Percentiles rank a stretch among this genome's conserved stretches.
phyloP scores from a whole-genome alignment of 2,797 vertebrate genomes.

The Takifugu rubripes region DNA sequence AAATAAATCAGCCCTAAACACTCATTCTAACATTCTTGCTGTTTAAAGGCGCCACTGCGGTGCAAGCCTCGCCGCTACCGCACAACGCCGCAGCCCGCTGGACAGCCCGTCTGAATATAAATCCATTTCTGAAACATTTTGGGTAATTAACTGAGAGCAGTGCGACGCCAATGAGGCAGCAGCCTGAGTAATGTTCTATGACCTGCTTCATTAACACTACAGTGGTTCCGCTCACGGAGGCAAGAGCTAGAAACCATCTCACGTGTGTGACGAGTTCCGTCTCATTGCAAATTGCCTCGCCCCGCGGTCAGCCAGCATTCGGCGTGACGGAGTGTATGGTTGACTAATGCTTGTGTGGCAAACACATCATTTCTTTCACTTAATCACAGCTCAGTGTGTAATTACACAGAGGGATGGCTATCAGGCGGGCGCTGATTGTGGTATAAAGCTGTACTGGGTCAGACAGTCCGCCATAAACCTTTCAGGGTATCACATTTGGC shows the following conservation, averaged over 20 bases:
- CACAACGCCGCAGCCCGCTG: too few relatives aligned
- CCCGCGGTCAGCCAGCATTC: too few relatives aligned
- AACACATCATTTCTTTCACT: conserved; percentile 59
- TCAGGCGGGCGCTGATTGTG: conserved; percentile 33
- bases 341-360: conserved; percentile 50
- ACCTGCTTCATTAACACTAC: conserved; percentile 32
- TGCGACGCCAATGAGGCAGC: conserved; percentile 22
- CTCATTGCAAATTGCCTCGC: too few relatives aligned
- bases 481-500: conserved; percentile 41
- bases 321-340: conserved; percentile 11
- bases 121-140: too few relatives aligned
- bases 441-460: conserved; percentile 43
- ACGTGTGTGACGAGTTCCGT: too few relatives aligned
- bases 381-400: conserved; percentile 48
- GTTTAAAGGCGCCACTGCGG: too few relatives aligned
- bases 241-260: not conserved
- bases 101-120: too few relatives aligned
- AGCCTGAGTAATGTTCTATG: conserved; percentile 32
- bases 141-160: conserved; percentile 4
- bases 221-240: conserved; percentile 7
- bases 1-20: too few relatives aligned
- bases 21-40: too few relatives aligned
- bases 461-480: conserved; percentile 22
- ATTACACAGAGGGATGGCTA: conserved; percentile 58
- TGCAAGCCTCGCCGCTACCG: too few relatives aligned